Evolutionary conservation across 2,113 vertebrate genomes (phyloP), one percentile per base, ranked within the genome.

Genomic region (Sinocyclocheilus grahami): DNA sequence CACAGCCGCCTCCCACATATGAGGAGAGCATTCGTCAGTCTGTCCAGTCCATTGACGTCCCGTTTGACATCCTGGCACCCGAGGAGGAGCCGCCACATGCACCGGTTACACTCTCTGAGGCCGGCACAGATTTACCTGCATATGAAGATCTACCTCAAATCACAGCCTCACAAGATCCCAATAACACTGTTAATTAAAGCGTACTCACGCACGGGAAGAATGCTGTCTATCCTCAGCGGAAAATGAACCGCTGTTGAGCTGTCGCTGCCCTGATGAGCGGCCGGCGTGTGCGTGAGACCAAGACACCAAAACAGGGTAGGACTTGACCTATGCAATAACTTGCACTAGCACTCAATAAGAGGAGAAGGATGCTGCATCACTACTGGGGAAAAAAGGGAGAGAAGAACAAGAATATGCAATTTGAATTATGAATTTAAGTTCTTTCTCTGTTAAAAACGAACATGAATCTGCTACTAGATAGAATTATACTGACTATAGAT

Each of bases 1-100:
- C 63, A n/a, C 86, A 95, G 95, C 89, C 91, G 62, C 95, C 95
- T n/a, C 95, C 95, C 3, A 91, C 95, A 5, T 95, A 95, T 8
- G 95, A 95, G 71, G 94, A 95, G 78, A 94, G 91, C 30, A 62
- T 95, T 60, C 91, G 90, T 1, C 92, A 93, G 37, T 93, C 93
- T 1, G 42, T 93, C 80, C 93, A 93, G 60, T 93, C 93, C 10
- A 33, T 92, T 37, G 95, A 91, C 63, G 80, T 92, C 71, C 91
- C 91, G 0, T 91, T 87, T 65, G 46, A 87, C 88, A 75, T 90
- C 85, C 83, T 92, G 37, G 69, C 89, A 4, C 46, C 92, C 1
- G 8, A n/a, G 72, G 90, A 91, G 37, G 55, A 60, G 55, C 55
- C 55, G 3, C 24, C 62, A 30, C 55, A 22, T 7, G 18, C 18